Conservation (phyloP, 2,888 invertebrate genomes). For the Harpagoxenus sublaevis region DNA sequence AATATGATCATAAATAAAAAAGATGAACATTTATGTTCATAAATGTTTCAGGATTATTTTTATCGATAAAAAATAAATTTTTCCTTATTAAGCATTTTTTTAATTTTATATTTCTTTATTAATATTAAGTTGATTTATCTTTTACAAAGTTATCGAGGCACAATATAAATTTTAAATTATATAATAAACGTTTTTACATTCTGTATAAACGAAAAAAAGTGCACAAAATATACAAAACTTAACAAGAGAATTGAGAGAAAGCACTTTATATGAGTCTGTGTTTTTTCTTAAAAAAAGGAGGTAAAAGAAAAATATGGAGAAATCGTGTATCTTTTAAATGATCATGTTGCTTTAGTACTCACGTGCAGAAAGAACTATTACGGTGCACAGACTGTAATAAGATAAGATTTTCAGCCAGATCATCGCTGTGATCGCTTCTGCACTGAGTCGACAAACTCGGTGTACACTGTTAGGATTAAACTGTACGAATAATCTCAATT, state of each 20-base stretch:
- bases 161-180: not conserved
- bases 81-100: not conserved
- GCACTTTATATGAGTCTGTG: not conserved
- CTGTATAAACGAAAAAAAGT: not conserved
- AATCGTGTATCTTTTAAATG: not conserved
- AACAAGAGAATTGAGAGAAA: not conserved
- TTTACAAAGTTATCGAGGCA: not conserved
- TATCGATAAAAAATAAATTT: not conserved
- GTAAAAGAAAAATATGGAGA: not conserved
- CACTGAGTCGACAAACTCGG: conserved; percentile 57
- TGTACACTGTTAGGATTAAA: conserved; percentile 63
- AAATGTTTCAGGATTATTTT: not conserved
- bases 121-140: not conserved
- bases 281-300: not conserved
- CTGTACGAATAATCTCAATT: conserved; percentile 63
- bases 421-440: conserved; percentile 70
- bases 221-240: not conserved
- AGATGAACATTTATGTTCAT: not conserved
- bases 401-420: conserved; percentile 62
- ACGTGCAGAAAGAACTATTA: conserved; percentile 62
- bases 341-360: conserved; percentile 58
- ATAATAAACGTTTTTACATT: not conserved
- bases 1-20: conserved; percentile 11
- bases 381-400: conserved; percentile 61
- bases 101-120: not conserved